These are phyloP conservation scores for Drosophila pseudoobscura DNA, from an alignment of 1,140 invertebrate genomes.

Conservation along the genomic window DNA sequence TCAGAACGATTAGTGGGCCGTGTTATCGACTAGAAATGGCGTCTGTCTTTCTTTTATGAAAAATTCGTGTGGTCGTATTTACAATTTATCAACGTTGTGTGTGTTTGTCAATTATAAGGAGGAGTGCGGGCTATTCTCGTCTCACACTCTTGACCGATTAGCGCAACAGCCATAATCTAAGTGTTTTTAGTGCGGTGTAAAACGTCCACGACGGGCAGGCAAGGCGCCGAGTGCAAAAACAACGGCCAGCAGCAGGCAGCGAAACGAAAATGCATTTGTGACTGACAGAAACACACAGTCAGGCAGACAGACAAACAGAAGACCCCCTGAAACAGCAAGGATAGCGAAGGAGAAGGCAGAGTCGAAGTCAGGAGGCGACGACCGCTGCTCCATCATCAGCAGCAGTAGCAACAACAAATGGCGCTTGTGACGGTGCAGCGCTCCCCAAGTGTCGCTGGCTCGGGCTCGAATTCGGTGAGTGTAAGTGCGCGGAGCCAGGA, in stretches of 20 bases:
- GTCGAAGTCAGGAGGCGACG: slow-evolving; percentile 17
- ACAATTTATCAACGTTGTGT: slow-evolving; percentile 50
- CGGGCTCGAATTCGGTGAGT: slow-evolving; percentile 85
- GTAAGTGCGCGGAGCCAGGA: slow-evolving; percentile 17
- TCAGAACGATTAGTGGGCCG: slow-evolving; percentile 23
- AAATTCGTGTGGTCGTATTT: slow-evolving; percentile 49
- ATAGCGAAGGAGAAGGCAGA: slow-evolving; percentile 32
- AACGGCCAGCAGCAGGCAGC: slow-evolving; percentile 65
- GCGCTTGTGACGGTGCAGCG: slow-evolving; percentile 89
- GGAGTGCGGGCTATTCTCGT: slow-evolving; percentile 27
- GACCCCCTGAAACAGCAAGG: slow-evolving; percentile 35
- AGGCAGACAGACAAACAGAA: slow-evolving; percentile 21
- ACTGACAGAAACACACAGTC: slow-evolving; percentile 42
- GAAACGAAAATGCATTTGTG: slow-evolving; percentile 76
- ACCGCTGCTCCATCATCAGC: slow-evolving; percentile 32
- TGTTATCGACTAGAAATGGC: slow-evolving; percentile 71
- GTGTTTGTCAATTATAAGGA: slow-evolving; percentile 44
- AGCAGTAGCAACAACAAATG: slow-evolving; percentile 83
- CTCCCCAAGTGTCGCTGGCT: slow-evolving; percentile 88
- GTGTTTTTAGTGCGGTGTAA: slow-evolving; percentile 34
- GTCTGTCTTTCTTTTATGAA: slow-evolving; percentile 55
- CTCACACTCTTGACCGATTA: slow-evolving; percentile 20
- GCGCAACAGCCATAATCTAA: slow-evolving; percentile 37
- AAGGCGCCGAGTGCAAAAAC: slow-evolving; percentile 75
- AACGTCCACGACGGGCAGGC: slow-evolving; percentile 26